phyloP scores from a whole-genome alignment of 2,888 invertebrate species.

The Priocnemis perturbator region DNA sequence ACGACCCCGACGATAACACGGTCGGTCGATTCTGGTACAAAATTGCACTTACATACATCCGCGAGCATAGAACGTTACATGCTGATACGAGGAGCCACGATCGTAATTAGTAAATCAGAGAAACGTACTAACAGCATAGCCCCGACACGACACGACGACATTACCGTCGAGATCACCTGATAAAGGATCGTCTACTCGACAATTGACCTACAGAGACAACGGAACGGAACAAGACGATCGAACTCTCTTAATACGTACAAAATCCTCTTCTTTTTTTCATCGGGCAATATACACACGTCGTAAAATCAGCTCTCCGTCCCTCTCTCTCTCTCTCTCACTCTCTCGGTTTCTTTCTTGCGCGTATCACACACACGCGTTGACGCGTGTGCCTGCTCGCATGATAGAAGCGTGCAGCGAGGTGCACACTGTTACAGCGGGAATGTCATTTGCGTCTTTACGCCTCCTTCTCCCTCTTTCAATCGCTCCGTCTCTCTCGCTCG shows the following conservation, averaged over 20 bases:
- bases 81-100: no score
- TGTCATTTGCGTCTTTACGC: slow-evolving; percentile 33
- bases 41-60: no score
- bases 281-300: slow-evolving; percentile 28
- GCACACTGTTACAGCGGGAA: slow-evolving; percentile 27
- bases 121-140: no score
- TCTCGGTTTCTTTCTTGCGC: no score
- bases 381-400: slow-evolving; percentile 9
- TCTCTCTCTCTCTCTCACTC: no score
- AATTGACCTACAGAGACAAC: neutral
- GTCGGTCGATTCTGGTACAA: no score
- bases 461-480: slow-evolving; percentile 2
- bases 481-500: neutral
- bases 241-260: slow-evolving; percentile 33
- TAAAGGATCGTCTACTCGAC: neutral
- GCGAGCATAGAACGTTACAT: no score
- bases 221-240: slow-evolving; percentile 12
- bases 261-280: slow-evolving; percentile 32
- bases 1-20: no score
- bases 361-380: slow-evolving; percentile 7
- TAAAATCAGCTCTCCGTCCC: slow-evolving; percentile 2
- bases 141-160: no score
- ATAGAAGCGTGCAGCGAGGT: slow-evolving; percentile 25
- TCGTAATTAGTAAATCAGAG: no score
- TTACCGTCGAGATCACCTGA: slow-evolving; percentile 6